Conservation (phyloP, 2,113 vertebrate species). For the Halcyon senegalensis region DNA sequence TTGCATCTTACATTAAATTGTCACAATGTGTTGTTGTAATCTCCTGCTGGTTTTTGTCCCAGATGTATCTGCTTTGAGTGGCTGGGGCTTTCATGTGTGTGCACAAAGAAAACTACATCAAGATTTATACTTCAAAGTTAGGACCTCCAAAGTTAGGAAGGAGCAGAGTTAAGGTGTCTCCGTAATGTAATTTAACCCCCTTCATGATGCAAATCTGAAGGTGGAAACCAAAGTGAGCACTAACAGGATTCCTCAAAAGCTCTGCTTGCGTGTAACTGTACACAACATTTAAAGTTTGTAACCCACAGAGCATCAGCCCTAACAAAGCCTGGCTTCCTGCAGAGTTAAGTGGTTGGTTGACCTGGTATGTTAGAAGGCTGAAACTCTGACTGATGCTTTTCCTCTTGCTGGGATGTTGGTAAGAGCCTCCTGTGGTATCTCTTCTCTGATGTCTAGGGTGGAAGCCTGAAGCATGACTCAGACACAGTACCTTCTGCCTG, state of each 20-base stretch:
- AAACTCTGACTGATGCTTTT: constrained; percentile 51
- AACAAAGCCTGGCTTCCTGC: constrained; percentile 48
- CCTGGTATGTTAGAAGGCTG: constrained; percentile 49
- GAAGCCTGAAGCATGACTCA: constrained; percentile 49
- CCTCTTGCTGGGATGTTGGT: constrained; percentile 44
- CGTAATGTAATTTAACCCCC: not conserved
- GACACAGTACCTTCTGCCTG: constrained; percentile 8
- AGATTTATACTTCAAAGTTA: constrained; percentile 53
- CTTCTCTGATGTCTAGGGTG: constrained; percentile 49
- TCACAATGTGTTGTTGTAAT: constrained; percentile 49
- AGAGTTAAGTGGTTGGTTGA: constrained; percentile 63
- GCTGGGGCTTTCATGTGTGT: constrained; percentile 42
- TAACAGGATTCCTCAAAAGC: constrained; percentile 33
- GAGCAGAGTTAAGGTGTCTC: not conserved
- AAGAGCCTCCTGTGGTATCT: constrained; percentile 51
- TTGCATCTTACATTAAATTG: not conserved
- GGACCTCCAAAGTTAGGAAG: constrained; percentile 39
- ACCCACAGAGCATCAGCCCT: constrained; percentile 39
- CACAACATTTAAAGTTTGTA: constrained; percentile 53
- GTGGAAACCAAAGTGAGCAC: not conserved
- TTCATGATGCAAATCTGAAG: constrained; percentile 30
- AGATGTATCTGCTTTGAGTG: constrained; percentile 51
- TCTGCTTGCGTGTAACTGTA: constrained; percentile 9
- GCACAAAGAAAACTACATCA: constrained; percentile 56
- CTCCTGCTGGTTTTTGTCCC: constrained; percentile 59